A percentile compares a stretch with the other conserved stretches of the same genome.
phyloP scores from a whole-genome alignment of 2,113 vertebrate species.

The Andinoacara biseriatus region DNA sequence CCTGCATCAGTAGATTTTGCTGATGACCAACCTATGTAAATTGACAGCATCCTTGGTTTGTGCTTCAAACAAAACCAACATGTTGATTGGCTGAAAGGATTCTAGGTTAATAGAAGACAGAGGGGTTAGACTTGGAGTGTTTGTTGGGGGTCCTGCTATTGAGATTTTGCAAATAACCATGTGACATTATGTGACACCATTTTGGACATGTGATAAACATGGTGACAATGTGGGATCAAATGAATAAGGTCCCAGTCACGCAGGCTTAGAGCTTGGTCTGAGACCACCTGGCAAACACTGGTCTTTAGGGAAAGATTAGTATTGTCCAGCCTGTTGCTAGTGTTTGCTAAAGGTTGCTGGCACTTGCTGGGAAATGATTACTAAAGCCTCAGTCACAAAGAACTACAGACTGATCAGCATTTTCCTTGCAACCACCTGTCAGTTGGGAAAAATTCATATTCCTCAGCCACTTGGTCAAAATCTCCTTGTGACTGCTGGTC shows the following conservation, averaged over 20 bases:
- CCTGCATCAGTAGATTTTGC: conserved; percentile 62
- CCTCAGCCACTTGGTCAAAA: background rate
- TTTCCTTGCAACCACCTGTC: background rate
- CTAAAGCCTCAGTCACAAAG: background rate
- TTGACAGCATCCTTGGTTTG: conserved; percentile 59
- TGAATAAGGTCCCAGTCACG: no score
- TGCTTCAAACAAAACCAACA: conserved; percentile 21
- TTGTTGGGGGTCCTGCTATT: background rate
- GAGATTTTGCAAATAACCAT: background rate
- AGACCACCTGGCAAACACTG: background rate
- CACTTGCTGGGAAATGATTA: background rate
- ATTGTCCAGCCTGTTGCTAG: background rate
- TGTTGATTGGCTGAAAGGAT: conserved; percentile 51
- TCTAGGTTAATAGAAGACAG: conserved; percentile 43
- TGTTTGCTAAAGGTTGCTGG: background rate
- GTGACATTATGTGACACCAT: background rate
- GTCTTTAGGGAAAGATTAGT: background rate
- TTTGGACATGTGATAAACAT: background rate
- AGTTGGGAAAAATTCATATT: background rate
- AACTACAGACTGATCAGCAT: no score
- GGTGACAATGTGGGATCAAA: background rate
- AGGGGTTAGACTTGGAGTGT: background rate
- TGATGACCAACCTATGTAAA: conserved; percentile 63
- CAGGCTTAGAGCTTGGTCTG: no score
- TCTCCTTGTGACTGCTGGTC: no score